Evolutionary conservation across 2,888 invertebrate species (phyloP).

Genomic region (Cinara cedri): DNA sequence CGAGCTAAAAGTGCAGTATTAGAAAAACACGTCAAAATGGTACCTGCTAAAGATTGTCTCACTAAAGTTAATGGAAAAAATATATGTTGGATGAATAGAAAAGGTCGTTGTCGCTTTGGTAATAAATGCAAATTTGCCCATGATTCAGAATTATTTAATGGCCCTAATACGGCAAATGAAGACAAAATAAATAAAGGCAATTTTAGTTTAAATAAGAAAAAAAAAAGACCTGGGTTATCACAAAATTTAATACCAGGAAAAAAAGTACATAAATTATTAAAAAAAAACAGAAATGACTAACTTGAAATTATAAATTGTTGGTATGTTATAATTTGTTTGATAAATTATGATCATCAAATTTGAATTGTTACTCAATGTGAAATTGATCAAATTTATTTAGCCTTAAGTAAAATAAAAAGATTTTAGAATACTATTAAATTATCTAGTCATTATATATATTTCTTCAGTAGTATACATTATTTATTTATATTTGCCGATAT

Average conservation of each 20-base stretch:
- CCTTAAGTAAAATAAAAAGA: too few relatives aligned
- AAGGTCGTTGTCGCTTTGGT: constrained; percentile 88
- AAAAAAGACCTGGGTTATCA: constrained; percentile 75
- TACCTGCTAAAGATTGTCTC: constrained; percentile 73
- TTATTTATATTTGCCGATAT: too few relatives aligned
- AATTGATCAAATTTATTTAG: too few relatives aligned
- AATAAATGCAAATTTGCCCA: constrained; percentile 92
- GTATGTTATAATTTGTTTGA: not conserved
- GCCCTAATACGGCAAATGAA: constrained; percentile 11
- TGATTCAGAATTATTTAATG: constrained; percentile 74
- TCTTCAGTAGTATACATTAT: not conserved
- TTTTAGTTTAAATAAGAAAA: constrained; percentile 64
- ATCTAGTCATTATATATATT: not conserved
- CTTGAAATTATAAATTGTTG: constrained; percentile 13
- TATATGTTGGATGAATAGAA: constrained; percentile 91
- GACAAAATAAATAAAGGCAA: constrained; percentile 63
- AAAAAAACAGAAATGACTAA: constrained; percentile 63
- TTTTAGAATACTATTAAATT: not conserved
- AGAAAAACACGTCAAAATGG: constrained; percentile 93
- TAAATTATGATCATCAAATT: not conserved
- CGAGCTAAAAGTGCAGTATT: constrained; percentile 83
- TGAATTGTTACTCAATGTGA: too few relatives aligned
- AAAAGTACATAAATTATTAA: constrained; percentile 81
- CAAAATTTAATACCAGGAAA: constrained; percentile 81
- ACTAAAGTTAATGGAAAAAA: constrained; percentile 84